Evolutionary conservation across 1,140 invertebrate species (phyloP).

Genomic region (Goniozus legneri): DNA sequence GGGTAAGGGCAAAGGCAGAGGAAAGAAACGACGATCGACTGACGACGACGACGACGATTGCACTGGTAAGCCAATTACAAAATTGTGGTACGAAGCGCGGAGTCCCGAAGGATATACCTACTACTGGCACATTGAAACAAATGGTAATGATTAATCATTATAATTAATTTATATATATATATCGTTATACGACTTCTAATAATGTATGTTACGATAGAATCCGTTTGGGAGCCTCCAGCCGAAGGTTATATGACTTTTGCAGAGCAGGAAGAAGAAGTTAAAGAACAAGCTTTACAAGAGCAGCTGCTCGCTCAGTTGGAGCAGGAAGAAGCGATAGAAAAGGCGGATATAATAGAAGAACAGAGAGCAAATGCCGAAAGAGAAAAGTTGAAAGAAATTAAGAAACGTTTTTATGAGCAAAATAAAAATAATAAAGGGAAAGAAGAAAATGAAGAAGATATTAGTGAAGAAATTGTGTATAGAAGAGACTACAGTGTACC

Average conservation of each 20-base stretch:
- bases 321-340: constrained; percentile 51
- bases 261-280: constrained; percentile 58
- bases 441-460: constrained; percentile 24
- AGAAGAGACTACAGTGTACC: constrained; percentile 49
- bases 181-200: constrained; percentile 11
- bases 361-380: constrained; percentile 51
- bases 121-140: constrained; percentile 79
- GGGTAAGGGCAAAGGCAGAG: constrained; percentile 41
- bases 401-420: constrained; percentile 42
- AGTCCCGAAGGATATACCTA: constrained; percentile 70
- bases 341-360: constrained; percentile 37
- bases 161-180: constrained; percentile 3
- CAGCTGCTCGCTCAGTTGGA: constrained; percentile 57
- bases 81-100: constrained; percentile 69
- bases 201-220: constrained; percentile 49
- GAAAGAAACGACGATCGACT: too few relatives aligned
- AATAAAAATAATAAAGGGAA: constrained; percentile 28
- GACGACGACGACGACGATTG: constrained; percentile 41
- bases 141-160: constrained; percentile 58
- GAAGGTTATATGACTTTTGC: constrained; percentile 63
- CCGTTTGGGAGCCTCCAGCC: constrained; percentile 62
- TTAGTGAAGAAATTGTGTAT: constrained; percentile 48
- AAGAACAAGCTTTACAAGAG: constrained; percentile 42
- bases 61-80: constrained; percentile 25
- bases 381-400: constrained; percentile 48